A percentile compares a stretch with the other conserved stretches of the same genome.
phyloP scores from a whole-genome alignment of 1,140 invertebrate species.

The Berghia stephanieae region DNA sequence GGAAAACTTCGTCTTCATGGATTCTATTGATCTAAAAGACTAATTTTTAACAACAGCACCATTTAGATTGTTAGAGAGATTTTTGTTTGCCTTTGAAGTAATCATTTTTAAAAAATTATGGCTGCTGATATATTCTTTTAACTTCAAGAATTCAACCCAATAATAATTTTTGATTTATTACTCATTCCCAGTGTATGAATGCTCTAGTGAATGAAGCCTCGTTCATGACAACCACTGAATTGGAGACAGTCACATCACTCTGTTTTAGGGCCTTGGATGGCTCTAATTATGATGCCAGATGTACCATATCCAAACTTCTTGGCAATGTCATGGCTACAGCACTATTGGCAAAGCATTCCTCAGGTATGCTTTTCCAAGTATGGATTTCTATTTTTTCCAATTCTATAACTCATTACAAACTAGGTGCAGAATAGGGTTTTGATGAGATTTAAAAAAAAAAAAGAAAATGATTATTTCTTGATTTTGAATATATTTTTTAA shows the following conservation, averaged over 20 bases:
- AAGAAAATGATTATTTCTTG: too few species aligned
- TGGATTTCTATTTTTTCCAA: not conserved
- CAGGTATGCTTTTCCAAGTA: constrained; percentile 35
- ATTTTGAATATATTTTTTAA: too few species aligned
- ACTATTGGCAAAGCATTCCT: constrained; percentile 68
- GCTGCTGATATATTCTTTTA: not conserved
- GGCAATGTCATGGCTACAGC: constrained; percentile 87
- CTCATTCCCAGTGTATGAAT: constrained; percentile 77
- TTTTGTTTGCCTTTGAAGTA: too few species aligned
- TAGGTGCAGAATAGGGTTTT: too few species aligned
- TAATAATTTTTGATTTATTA: constrained; percentile 1
- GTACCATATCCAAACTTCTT: constrained; percentile 89
- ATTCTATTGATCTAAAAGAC: too few species aligned
- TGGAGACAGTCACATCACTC: constrained; percentile 87
- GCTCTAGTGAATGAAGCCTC: constrained; percentile 89
- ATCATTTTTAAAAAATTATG: too few species aligned
- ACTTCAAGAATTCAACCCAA: too few species aligned
- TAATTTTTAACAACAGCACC: too few species aligned
- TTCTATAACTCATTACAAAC: not conserved
- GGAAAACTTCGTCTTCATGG: too few species aligned
- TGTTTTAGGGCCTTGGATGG: constrained; percentile 92
- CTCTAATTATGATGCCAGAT: constrained; percentile 93
- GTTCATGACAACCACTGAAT: constrained; percentile 87
- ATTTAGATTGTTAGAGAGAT: too few species aligned
- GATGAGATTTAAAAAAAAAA: too few species aligned